Evolutionary conservation across 2,113 vertebrate genomes (phyloP), one percentile per base, ranked within the genome.

Genomic region (Tupaia chinensis): DNA sequence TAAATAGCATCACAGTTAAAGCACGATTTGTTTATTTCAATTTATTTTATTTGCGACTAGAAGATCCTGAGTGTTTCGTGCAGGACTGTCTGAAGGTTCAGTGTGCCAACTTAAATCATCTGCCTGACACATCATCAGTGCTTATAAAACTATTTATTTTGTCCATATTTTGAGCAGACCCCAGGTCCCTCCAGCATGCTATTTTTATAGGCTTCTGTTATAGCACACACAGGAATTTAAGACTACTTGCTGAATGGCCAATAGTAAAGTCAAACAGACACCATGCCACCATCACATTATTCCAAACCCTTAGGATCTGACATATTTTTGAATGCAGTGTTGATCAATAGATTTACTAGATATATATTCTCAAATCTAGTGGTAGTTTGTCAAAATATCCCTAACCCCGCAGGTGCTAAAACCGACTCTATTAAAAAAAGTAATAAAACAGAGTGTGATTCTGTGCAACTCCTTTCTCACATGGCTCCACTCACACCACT

Each of bases 81-180:
- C 10, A 16, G 15, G 74, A 25, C 58, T n/a, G 19, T 56, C 1
- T 63, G 73, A 68, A 73, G 78, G 58, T 25, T 63, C 34, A 63
- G 3, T 5, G 13, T 56, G 15, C 25, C 22, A 10, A 69, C 22
- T 29, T 16, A 63, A 63, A 32, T 65, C 7, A 65, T 54, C 60
- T 61, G 0, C 22, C 44, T 27, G 4, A 44, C 6, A 0, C 5
- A 53, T 5, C 4, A 1, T 68, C 3, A 82, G 27, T 1, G 11
- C 5, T 86, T 44, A 7, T 3, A 32, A 16, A 9, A 34, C 12
- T 54, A n/a, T 9, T 7, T 61, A 17, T 63, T 94, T 87, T 74
- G 6, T 34, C 16, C 16, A 11, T 5, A 1, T 69, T 68, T n/a
- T 16, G 65, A 17, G 25, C 9, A 60, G 78, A 22, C 69, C 11